These are phyloP conservation scores for Daboia siamensis DNA, from an alignment of 2,113 vertebrate genomes.

Conservation along the genomic window DNA sequence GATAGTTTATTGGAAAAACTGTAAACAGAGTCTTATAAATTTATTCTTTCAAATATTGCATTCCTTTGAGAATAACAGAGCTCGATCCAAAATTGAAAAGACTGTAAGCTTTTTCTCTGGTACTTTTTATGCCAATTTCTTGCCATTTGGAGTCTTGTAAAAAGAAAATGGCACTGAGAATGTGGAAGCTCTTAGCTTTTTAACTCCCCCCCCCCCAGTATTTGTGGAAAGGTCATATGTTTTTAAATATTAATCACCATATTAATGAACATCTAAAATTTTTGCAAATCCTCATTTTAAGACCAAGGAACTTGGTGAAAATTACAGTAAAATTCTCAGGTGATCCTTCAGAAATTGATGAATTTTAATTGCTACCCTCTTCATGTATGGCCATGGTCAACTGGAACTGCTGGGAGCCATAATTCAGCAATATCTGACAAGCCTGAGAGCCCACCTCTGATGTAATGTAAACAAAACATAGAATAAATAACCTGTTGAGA, in stretches of 20 bases:
- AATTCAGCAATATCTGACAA: not conserved
- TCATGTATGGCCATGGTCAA: not conserved
- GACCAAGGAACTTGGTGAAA: not conserved
- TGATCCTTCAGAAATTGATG: not conserved
- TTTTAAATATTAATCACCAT: not conserved
- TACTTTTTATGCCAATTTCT: not conserved
- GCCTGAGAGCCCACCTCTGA: not conserved
- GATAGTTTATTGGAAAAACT: not conserved
- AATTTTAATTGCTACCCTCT: not conserved
- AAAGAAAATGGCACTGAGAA: not conserved
- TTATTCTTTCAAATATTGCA: not conserved
- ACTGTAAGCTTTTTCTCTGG: not conserved
- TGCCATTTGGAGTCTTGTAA: not conserved
- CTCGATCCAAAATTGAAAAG: not conserved
- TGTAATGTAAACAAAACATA: not conserved
- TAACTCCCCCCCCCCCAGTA: not conserved
- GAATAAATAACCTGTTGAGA: not conserved
- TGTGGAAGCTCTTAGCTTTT: not conserved
- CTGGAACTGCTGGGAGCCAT: not conserved
- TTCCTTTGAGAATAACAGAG: not conserved
- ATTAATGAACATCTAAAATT: not conserved
- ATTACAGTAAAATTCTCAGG: not conserved
- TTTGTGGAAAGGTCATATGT: not conserved
- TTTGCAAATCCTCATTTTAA: not conserved
- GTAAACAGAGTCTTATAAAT: not conserved